Base-by-base conservation (phyloP, 2,113 vertebrate species). In the Eonycteris spelaea region DNA sequence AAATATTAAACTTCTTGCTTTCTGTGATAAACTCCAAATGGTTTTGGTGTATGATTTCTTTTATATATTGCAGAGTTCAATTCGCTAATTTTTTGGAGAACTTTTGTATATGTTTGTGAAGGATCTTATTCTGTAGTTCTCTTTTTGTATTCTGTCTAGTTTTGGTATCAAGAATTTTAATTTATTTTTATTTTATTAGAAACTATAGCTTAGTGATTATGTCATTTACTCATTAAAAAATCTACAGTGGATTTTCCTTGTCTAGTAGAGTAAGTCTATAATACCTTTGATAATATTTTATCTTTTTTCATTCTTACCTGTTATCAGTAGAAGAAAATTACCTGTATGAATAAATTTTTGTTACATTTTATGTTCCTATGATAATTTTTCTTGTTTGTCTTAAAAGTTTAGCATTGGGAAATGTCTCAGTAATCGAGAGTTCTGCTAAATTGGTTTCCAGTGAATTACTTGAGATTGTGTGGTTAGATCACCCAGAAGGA, bases 301-400 rank as follows among this genome's bases (percentile, higher is more conserved):
- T 13, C 2, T 88, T 89, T 33, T 35, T 84, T 68, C 9, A 87
- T 14, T 51, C 48, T 51, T 51, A 51, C 48, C 48, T 51, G 26
- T 68, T 65, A 80, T 24, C 0, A 86, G 22, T n/a, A 35, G 18
- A 55, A 92, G 33, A 2, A 90, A 90, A 28, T 51, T 40, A 38
- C 65, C 79, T 95, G 83, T 94, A 70, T 86, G 40, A 73, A 79
- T 84, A 63, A 15, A 75, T 61, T 68, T 95, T 84, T 83, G 40
- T 79, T 73, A 48, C 15, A 35, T 40, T 73, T 90, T 91, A 40
- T 79, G 68, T 87, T 79, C 26, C 59, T 70, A 33, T 67, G 40
- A 71, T 67, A 45, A 26, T 45, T 74, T 92, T 94, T 63, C 30
- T 78, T 68, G 7, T 53, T 92, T 92, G 21, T 83, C 9, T 26